These are phyloP conservation scores for Marasmarcha lunaedactyla DNA, from an alignment of 2,888 invertebrate genomes.

Conservation along the genomic window DNA sequence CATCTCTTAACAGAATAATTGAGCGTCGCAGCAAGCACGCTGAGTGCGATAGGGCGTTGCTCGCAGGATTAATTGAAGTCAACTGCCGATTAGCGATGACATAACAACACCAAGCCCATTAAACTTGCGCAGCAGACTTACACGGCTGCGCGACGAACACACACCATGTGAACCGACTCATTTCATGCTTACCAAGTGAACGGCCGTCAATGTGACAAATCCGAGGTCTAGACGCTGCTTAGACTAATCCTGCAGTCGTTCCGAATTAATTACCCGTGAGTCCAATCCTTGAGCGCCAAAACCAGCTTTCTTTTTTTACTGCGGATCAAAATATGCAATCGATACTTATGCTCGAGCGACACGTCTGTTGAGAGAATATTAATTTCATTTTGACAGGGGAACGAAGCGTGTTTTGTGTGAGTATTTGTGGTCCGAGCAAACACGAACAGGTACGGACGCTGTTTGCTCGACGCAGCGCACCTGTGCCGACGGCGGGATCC, in stretches of 20 bases:
- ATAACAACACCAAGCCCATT: no score
- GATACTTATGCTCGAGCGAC: background rate
- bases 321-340: slow-evolving; percentile 7
- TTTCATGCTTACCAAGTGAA: no score
- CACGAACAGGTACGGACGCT: background rate
- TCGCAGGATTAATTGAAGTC: slow-evolving; percentile 5
- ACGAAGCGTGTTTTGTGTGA: background rate
- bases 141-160: no score
- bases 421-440: background rate
- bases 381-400: no score
- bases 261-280: slow-evolving; percentile 1
- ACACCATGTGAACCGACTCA: no score
- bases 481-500: no score
- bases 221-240: slow-evolving; percentile 18
- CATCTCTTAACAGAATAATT: slow-evolving; percentile 9
- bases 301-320: slow-evolving; percentile 3
- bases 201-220: slow-evolving; percentile 5
- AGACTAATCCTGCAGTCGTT: slow-evolving; percentile 16
- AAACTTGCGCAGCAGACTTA: no score
- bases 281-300: slow-evolving; percentile 3
- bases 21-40: slow-evolving; percentile 9
- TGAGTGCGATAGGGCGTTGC: slow-evolving; percentile 6
- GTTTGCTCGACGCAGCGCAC: background rate
- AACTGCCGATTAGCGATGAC: slow-evolving; percentile 2
- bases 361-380: no score